These are phyloP conservation scores for Cavia aperea DNA, from an alignment of 2,113 vertebrate genomes.

Conservation along the genomic window DNA sequence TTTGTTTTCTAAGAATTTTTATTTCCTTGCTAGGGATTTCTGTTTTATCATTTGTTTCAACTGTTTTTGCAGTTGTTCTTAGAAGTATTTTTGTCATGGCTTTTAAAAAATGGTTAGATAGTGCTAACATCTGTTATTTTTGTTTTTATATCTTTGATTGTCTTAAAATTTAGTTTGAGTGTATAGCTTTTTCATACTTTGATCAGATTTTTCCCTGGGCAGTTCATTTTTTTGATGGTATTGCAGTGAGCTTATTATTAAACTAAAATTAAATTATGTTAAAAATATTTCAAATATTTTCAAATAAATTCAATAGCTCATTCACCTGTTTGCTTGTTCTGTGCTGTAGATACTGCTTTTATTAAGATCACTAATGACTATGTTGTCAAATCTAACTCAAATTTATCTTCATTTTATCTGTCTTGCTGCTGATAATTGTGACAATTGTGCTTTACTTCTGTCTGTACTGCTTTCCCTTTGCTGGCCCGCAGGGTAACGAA, in stretches of 20 bases:
- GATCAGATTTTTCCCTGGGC: background rate
- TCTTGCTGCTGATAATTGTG: background rate
- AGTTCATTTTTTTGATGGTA: background rate
- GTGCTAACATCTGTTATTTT: background rate
- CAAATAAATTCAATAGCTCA: background rate
- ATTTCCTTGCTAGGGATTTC: background rate
- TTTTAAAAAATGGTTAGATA: background rate
- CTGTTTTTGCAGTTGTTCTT: background rate
- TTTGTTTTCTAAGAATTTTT: background rate
- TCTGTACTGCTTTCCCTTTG: background rate
- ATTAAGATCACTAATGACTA: background rate
- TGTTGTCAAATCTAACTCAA: background rate
- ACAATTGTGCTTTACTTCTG: background rate
- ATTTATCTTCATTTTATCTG: background rate
- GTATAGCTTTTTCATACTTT: background rate
- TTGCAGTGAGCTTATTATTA: background rate
- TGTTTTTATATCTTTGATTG: background rate
- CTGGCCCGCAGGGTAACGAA: background rate
- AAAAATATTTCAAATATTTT: background rate
- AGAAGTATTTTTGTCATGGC: background rate
- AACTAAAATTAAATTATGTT: background rate
- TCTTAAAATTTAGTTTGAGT: background rate
- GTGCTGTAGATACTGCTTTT: background rate
- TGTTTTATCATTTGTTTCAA: background rate
- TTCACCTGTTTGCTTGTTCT: background rate